These are phyloP conservation scores for Climacteris rufus DNA, from an alignment of 2,113 vertebrate species.

Conservation along the genomic window DNA sequence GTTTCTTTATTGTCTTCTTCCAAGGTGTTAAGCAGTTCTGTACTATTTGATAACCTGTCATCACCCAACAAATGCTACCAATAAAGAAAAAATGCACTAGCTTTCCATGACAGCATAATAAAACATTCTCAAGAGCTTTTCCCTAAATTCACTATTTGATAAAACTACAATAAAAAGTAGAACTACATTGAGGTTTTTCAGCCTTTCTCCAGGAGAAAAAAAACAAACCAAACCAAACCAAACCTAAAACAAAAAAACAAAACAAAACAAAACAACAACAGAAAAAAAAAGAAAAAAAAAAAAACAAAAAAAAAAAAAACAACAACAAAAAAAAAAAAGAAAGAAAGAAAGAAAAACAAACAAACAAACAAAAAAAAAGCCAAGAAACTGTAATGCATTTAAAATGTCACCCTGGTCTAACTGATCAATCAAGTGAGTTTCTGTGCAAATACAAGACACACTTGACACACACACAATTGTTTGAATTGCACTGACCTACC, in stretches of 20 bases:
- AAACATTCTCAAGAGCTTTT: not conserved
- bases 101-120: not conserved
- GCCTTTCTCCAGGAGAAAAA: not conserved
- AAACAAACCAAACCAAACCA: not conserved
- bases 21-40: constrained; percentile 18
- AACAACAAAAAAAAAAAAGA: too few relatives aligned
- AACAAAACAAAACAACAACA: too few relatives aligned
- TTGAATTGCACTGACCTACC: not conserved
- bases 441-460: not conserved
- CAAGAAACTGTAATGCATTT: not conserved
- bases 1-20: not conserved
- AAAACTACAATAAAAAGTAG: not conserved
- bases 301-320: too few relatives aligned
- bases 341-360: too few relatives aligned
- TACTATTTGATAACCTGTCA: constrained; percentile 23
- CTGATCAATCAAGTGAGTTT: not conserved
- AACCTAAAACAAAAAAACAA: too few relatives aligned
- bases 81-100: constrained; percentile 15
- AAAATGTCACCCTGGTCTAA: not conserved
- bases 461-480: accelerated
- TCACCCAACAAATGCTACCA: constrained; percentile 14
- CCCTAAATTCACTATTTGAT: not conserved
- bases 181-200: not conserved
- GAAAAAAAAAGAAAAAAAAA: too few relatives aligned
- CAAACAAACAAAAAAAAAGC: too few relatives aligned